phyloP scores from a whole-genome alignment of 2,888 invertebrate genomes.

The Agonum fuliginosum region DNA sequence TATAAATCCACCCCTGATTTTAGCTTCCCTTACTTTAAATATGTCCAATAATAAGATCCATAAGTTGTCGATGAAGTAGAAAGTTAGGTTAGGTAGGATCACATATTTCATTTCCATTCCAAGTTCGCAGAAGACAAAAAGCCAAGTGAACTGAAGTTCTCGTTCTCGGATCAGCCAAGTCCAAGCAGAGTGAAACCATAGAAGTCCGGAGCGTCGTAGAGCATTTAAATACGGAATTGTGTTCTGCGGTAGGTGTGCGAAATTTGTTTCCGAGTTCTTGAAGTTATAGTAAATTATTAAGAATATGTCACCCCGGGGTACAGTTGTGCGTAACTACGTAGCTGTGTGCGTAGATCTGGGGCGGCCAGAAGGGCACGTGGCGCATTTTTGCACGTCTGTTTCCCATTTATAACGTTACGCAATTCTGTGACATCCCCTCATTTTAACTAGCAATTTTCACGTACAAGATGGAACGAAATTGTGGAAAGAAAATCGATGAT shows the following conservation, averaged over 20 bases:
- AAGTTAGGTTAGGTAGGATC: neutral
- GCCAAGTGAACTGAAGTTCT: too few species aligned
- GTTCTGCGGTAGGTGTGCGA: constrained; percentile 45
- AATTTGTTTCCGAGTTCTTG: constrained; percentile 44
- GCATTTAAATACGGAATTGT: constrained; percentile 47
- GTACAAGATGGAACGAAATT: constrained; percentile 40
- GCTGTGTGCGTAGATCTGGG: constrained; percentile 26
- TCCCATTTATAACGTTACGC: constrained; percentile 55
- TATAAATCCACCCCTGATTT: too few species aligned
- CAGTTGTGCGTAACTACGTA: constrained; percentile 52
- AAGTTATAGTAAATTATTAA: constrained; percentile 56
- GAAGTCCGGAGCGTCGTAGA: too few species aligned
- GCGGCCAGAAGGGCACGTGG: constrained; percentile 23
- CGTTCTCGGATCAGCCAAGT: neutral
- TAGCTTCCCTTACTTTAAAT: too few species aligned
- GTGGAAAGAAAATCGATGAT: constrained; percentile 37
- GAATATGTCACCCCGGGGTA: constrained; percentile 53
- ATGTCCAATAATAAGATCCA: neutral
- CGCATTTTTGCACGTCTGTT: constrained; percentile 55
- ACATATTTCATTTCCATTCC: constrained; percentile 10
- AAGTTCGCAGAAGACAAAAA: constrained; percentile 25
- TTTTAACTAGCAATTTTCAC: constrained; percentile 56
- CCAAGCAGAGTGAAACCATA: too few species aligned
- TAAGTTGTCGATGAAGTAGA: constrained; percentile 7
- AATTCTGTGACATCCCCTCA: constrained; percentile 52